Evolutionary conservation across 1,140 invertebrate species (phyloP).

Genomic region (Dysdera silvatica): DNA sequence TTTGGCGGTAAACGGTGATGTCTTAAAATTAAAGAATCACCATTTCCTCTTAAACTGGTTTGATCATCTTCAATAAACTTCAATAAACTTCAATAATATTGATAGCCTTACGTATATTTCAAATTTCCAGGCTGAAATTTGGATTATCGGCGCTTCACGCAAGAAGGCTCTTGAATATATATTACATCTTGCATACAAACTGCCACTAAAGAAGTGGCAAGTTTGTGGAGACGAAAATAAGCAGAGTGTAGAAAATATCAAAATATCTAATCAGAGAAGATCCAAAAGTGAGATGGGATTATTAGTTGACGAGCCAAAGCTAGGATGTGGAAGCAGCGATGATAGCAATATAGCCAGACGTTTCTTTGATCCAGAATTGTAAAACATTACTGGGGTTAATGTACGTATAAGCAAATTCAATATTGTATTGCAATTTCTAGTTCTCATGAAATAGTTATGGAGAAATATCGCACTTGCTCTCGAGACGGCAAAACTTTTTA

Average conservation of each 20-base stretch:
- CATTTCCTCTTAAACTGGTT: no score
- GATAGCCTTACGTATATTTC: neutral
- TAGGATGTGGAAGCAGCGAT: neutral
- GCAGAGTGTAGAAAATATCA: neutral
- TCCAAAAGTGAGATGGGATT: neutral
- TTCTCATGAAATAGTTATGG: neutral
- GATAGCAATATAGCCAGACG: neutral
- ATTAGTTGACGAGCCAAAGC: neutral
- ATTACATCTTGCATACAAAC: neutral
- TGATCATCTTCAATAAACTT: no score
- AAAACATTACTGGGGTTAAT: neutral
- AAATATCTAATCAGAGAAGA: neutral
- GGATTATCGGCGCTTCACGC: neutral
- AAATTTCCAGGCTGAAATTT: neutral
- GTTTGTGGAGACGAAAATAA: neutral
- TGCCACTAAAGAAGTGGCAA: constrained; percentile 5
- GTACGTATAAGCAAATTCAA: neutral
- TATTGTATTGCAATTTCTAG: neutral
- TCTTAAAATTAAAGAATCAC: no score
- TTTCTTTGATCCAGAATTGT: neutral
- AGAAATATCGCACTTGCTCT: neutral
- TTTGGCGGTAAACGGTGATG: no score
- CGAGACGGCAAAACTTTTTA: neutral
- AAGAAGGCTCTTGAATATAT: neutral
- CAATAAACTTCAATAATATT: neutral